Base-by-base conservation (phyloP, 2,113 vertebrate genomes). In the Otocyon megalotis region DNA sequence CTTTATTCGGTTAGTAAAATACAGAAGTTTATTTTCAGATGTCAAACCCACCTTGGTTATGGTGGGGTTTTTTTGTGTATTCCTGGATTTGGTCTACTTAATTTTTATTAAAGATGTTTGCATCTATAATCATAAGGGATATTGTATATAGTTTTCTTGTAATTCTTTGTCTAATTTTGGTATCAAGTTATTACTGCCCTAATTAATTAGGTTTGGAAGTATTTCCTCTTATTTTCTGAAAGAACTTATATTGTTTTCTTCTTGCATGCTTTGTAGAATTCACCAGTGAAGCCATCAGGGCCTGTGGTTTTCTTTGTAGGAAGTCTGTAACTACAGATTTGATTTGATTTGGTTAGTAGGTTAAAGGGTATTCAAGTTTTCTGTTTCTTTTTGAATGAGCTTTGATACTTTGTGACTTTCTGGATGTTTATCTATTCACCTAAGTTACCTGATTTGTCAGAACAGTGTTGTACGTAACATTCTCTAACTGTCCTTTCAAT, bases 1-100 rank as follows among this genome's bases (percentile, higher is more conserved):
- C 58, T 96, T 93, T 96, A 35, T 94, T 97, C 35, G 88, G 11
- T 86, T 90, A 93, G 58, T 93, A 77, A 93, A 93, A n/a, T 82
- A 20, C 26, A 83, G 17, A 10, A 86, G 82, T 90, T 90, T 87
- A 69, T 93, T 80, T 92, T 86, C 56, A 94, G 4, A 67, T 93
- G 58, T 72, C 35, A 90, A 88, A 65, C 69, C 32, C 43, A 82
- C n/a, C 5, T 65, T 62, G 43, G 17, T 79, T 37, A 83, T 79
- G 54, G 79, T 76, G 6, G 71, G 65, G 69, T 97, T 10, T 94
- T 88, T 81, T 65, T 37, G n/a, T 95, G 8, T 77, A 60, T 88
- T 83, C 14, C 48, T 94, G 20, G 7, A 82, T 93, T 88, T 69
- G 13, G 53, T 94, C 63, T 95, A 53, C 56, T 48, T 97, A 60